Percentiles rank a stretch among this genome's conserved stretches.
Evolutionary conservation across 1,140 invertebrate genomes (phyloP).

Genomic region (Mamestra configurata): DNA sequence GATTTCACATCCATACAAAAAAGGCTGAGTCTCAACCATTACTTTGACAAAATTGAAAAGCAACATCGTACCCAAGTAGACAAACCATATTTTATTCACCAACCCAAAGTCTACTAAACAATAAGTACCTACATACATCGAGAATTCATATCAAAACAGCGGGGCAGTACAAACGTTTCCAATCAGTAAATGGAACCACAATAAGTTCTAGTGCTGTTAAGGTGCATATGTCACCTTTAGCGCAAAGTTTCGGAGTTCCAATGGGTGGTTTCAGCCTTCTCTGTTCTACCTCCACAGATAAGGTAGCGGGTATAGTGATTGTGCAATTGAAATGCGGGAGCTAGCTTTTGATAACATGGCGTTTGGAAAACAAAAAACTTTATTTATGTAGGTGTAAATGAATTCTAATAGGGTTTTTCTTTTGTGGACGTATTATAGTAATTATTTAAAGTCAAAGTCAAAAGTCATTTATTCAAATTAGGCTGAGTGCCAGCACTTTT

Average conservation of each 20-base stretch:
- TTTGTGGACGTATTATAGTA: no score
- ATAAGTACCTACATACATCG: neutral
- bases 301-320: neutral
- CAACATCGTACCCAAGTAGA: neutral
- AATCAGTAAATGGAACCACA: slow-evolving; percentile 54
- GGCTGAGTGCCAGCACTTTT: no score
- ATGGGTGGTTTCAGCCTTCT: slow-evolving; percentile 16
- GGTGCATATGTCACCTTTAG: slow-evolving; percentile 66
- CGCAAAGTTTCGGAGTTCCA: slow-evolving; percentile 57
- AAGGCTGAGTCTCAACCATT: no score
- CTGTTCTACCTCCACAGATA: neutral
- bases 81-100: neutral
- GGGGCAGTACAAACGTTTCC: neutral
- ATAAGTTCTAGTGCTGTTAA: slow-evolving; percentile 57
- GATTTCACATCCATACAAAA: no score
- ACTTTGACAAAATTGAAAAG: neutral
- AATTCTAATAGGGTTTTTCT: no score
- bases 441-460: no score
- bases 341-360: neutral
- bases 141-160: slow-evolving; percentile 20
- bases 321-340: neutral
- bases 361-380: neutral
- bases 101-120: neutral
- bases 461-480: no score
- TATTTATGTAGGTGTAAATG: neutral